A percentile compares a stretch with the other conserved stretches of the same genome.
Conservation (phyloP, 2,888 invertebrate species). For the Dicyrtomina minuta region DNA sequence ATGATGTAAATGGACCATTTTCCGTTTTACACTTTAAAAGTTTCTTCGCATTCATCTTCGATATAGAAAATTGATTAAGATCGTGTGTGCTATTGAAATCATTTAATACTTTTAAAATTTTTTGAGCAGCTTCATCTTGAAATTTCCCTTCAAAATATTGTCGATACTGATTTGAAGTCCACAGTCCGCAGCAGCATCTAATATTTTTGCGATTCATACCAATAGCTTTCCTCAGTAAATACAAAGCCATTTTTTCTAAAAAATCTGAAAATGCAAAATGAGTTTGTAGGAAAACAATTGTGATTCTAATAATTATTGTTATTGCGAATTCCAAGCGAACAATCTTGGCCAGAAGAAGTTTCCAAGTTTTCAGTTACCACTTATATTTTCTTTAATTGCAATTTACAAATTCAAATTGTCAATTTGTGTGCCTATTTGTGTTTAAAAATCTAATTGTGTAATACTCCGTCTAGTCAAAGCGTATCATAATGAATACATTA, state of each 20-base stretch:
- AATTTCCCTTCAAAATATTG: slow-evolving; percentile 23
- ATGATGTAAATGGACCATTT: slow-evolving; percentile 7
- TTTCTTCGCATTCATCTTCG: slow-evolving; percentile 31
- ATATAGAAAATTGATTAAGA: slow-evolving; percentile 29
- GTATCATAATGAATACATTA: too few relatives aligned
- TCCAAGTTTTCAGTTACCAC: too few relatives aligned
- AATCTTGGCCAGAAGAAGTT: too few relatives aligned
- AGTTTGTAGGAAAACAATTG: too few relatives aligned
- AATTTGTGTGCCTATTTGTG: too few relatives aligned
- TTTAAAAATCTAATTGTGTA: too few relatives aligned
- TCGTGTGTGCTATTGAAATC: slow-evolving; percentile 24
- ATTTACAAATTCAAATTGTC: too few relatives aligned
- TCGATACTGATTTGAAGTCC: background rate
- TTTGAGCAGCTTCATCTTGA: slow-evolving; percentile 8
- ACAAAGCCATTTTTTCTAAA: background rate
- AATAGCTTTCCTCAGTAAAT: background rate
- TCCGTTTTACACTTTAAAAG: slow-evolving; percentile 24
- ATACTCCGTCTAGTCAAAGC: too few relatives aligned
- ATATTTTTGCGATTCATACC: background rate
- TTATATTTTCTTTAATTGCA: too few relatives aligned
- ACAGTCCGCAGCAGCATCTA: background rate
- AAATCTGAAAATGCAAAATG: background rate
- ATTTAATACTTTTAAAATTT: slow-evolving; percentile 38
- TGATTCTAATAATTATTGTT: too few relatives aligned
- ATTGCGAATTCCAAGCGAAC: too few relatives aligned